Evolutionary conservation across 2,113 vertebrate genomes (phyloP), one percentile per base, ranked within the genome.

Genomic region (Ailuropoda melanoleuca): DNA sequence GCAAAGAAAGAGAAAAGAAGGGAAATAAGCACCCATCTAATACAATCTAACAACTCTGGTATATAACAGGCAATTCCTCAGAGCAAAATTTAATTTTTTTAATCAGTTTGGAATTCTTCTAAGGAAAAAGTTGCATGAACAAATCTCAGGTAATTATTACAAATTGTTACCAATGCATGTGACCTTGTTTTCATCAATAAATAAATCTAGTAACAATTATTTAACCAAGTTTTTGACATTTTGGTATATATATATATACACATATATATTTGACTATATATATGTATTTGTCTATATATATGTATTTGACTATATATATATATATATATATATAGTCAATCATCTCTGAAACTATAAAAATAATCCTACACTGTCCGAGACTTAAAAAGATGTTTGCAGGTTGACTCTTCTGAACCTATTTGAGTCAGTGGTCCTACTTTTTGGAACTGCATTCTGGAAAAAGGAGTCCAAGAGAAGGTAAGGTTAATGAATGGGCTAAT

Each of bases 141-240:
- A 95, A n/a, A 75, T 83, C 87, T 82, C 91, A 90, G 97, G 70
- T 55, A 55, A 74, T 84, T 81, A 62, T 53, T 31, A 81, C 29
- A 75, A 87, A 72, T 5, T 34, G 8, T 34, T 46, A 58, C 3
- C 64, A 37, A 31, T 56, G 24, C 34, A 34, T 24, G 29, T 93
- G 74, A 80, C 74, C 37, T 93, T 92, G 60, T 55, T 92, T 94
- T 83, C 91, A 78, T 34, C 3, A 89, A 92, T 68, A 72, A 95
- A 82, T 60, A 74, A 90, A 60, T 86, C 34, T 93, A 31, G 19
- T 56, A 68, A 62, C 10, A 50, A 56, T 55, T 39, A 46, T 81
- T 83, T 85, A 18, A 64, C 31, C 39, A 82, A n/a, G 62, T 66
- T 93, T 94, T 53, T n/a, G 64, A 93, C 6, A 88, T 84, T 70